phyloP scores from a whole-genome alignment of 2,797 vertebrate genomes.

The Crocodylus rhombifer region DNA sequence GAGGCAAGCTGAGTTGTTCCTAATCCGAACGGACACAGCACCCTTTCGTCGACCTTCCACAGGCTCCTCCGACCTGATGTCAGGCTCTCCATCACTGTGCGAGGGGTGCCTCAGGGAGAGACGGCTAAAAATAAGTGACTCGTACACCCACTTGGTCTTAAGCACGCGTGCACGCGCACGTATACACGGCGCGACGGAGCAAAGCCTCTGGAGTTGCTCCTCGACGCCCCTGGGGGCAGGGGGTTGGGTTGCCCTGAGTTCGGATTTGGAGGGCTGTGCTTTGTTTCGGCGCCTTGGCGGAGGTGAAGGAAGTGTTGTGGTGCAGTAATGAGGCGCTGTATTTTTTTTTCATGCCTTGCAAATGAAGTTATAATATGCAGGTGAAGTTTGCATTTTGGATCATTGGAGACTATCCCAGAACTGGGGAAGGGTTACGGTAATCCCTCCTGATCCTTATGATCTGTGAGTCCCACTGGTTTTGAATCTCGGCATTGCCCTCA shows the following conservation, averaged over 20 bases:
- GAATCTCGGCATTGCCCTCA: too few relatives aligned
- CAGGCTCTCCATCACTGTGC: conserved; percentile 34
- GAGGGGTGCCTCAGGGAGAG: conserved; percentile 48
- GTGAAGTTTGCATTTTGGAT: background rate
- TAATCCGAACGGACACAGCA: conserved; percentile 60
- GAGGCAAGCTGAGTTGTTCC: conserved; percentile 61
- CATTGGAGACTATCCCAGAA: background rate
- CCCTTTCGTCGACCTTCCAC: conserved; percentile 52
- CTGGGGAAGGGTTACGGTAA: background rate
- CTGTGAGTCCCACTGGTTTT: too few relatives aligned
- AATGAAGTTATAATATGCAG: background rate
- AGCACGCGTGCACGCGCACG: background rate
- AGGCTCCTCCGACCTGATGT: conserved; percentile 39
- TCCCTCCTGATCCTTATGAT: background rate
- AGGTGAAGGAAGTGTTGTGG: background rate
- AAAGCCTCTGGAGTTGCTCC: conserved; percentile 22
- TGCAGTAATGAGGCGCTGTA: background rate
- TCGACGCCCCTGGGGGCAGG: conserved; percentile 2
- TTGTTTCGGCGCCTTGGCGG: background rate
- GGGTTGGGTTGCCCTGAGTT: background rate
- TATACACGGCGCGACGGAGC: conserved; percentile 19
- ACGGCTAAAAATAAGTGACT: conserved; percentile 9
- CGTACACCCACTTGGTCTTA: background rate
- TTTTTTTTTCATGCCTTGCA: background rate
- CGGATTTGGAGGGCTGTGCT: background rate